A percentile compares a stretch with the other conserved stretches of the same genome.
These are phyloP conservation scores for Xiphorhynchus erythropygius DNA, from an alignment of 2,797 vertebrate genomes.

Conservation along the genomic window DNA sequence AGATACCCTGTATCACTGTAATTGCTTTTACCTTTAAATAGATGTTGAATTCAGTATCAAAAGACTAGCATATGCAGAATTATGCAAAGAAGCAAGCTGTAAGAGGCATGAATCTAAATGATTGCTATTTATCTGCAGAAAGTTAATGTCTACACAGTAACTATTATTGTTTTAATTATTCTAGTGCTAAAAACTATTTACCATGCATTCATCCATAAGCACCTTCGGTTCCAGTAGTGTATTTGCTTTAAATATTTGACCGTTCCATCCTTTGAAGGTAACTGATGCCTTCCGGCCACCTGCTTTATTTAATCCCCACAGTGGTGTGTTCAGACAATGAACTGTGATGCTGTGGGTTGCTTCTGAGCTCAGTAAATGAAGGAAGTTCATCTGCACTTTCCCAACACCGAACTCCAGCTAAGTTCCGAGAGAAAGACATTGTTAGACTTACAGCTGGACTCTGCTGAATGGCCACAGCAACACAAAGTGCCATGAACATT, in stretches of 20 bases:
- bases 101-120: neutral
- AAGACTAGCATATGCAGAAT: neutral
- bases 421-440: slow-evolving; percentile 18
- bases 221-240: slow-evolving; percentile 86
- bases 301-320: slow-evolving; percentile 47
- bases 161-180: neutral
- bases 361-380: slow-evolving; percentile 92
- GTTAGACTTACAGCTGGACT: neutral
- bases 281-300: slow-evolving; percentile 63
- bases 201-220: slow-evolving; percentile 91
- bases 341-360: slow-evolving; percentile 89
- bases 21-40: neutral
- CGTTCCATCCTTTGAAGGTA: slow-evolving; percentile 91
- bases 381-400: slow-evolving; percentile 98
- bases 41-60: neutral
- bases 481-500: neutral
- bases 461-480: neutral
- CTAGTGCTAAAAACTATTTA: slow-evolving; percentile 67
- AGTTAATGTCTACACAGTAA: neutral
- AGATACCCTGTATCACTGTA: neutral
- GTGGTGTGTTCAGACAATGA: slow-evolving; percentile 85
- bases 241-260: slow-evolving; percentile 86
- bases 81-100: neutral
- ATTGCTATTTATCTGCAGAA: neutral
- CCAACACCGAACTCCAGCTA: slow-evolving; percentile 89